These are phyloP conservation scores for Pseudopodoces humilis DNA, from an alignment of 2,113 vertebrate species.

Conservation along the genomic window DNA sequence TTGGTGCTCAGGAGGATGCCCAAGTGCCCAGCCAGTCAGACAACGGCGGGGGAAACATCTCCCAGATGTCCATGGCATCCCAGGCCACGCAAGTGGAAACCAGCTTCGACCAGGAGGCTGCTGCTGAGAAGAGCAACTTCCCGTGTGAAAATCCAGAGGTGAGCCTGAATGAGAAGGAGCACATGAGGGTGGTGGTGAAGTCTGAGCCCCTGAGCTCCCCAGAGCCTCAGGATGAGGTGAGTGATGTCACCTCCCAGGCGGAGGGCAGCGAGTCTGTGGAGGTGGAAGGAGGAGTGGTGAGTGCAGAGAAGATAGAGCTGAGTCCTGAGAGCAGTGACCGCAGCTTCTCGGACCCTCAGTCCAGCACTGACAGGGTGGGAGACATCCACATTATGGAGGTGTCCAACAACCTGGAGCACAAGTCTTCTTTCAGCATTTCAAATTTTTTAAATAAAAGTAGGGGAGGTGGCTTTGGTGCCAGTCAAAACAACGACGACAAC, in stretches of 20 bases:
- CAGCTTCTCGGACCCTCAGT: conserved; percentile 91
- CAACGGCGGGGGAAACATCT: conserved; percentile 74
- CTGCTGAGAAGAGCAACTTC: conserved; percentile 77
- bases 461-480: conserved; percentile 54
- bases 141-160: conserved; percentile 74
- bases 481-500: conserved; percentile 79
- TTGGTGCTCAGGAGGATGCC: conserved; percentile 86
- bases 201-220: conserved; percentile 93
- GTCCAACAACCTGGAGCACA: conserved; percentile 79
- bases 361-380: conserved; percentile 81
- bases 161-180: conserved; percentile 80
- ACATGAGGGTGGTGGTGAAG: conserved; percentile 89
- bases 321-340: conserved; percentile 95
- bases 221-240: conserved; percentile 89
- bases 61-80: conserved; percentile 75
- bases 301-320: conserved; percentile 90
- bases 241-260: conserved; percentile 89
- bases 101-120: conserved; percentile 74
- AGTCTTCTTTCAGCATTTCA: conserved; percentile 87
- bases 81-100: conserved; percentile 74
- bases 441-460: conserved; percentile 87
- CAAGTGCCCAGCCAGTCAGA: conserved; percentile 97
- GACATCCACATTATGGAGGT: conserved; percentile 86
- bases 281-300: conserved; percentile 81
- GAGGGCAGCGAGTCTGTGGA: conserved; percentile 91